These are phyloP conservation scores for Radopholus similis DNA, from an alignment of 1,140 invertebrate species.

Conservation along the genomic window DNA sequence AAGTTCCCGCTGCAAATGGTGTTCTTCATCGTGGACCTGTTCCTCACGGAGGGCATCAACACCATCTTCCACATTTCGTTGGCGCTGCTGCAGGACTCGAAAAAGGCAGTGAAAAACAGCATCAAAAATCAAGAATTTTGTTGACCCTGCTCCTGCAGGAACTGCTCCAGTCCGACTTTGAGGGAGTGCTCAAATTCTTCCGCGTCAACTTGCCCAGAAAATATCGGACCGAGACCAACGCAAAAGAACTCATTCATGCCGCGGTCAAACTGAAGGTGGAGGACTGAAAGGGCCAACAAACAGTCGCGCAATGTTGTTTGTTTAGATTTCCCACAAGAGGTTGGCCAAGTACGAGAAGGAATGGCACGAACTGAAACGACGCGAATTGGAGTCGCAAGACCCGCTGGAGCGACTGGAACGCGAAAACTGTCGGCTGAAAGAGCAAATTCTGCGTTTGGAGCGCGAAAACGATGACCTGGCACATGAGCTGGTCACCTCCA, in stretches of 20 bases:
- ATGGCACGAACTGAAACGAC: constrained; percentile 74
- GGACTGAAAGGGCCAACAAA: neutral
- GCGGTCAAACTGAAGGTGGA: constrained; percentile 82
- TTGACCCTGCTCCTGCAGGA: constrained; percentile 69
- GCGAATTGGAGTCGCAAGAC: constrained; percentile 65
- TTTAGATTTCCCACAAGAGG: constrained; percentile 69
- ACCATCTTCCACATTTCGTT: constrained; percentile 92
- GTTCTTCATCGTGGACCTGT: constrained; percentile 93
- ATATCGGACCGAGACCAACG: constrained; percentile 82
- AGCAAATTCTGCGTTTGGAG: constrained; percentile 66
- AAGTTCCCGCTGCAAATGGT: constrained; percentile 95
- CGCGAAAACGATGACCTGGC: constrained; percentile 70
- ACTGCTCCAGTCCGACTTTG: constrained; percentile 89
- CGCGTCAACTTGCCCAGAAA: constrained; percentile 92
- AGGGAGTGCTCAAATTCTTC: constrained; percentile 84
- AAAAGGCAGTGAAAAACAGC: constrained; percentile 20
- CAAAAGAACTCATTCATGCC: constrained; percentile 79
- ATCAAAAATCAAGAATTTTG: constrained; percentile 68
- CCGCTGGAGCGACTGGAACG: constrained; percentile 65
- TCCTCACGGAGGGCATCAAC: constrained; percentile 79
- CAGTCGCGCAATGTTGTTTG: neutral
- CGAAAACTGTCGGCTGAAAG: constrained; percentile 65
- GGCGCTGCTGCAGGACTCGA: constrained; percentile 73
- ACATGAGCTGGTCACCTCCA: constrained; percentile 67
- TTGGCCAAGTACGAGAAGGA: constrained; percentile 93